A percentile compares a stretch with the other conserved stretches of the same genome.
Evolutionary conservation across 2,797 vertebrate genomes (phyloP).

Genomic region (Molossus alvarezi): DNA sequence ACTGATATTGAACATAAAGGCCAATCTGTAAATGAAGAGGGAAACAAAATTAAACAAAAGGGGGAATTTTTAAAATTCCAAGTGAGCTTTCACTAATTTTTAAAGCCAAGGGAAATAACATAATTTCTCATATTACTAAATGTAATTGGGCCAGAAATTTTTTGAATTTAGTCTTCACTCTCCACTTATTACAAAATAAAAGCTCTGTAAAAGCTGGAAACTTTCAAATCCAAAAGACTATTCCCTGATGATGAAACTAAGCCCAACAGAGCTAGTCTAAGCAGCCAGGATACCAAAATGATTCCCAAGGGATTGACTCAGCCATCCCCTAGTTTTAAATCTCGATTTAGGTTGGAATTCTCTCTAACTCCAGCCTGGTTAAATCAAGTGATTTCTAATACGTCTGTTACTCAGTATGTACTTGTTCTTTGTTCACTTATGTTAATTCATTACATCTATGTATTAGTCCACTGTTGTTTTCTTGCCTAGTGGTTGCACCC

Average conservation of each 20-base stretch:
- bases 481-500: background rate
- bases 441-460: background rate
- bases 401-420: background rate
- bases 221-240: slow-evolving; percentile 28
- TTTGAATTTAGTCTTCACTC: slow-evolving; percentile 47
- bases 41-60: slow-evolving; percentile 48
- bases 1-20: slow-evolving; percentile 43
- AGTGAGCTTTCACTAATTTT: slow-evolving; percentile 65
- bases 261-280: slow-evolving; percentile 12
- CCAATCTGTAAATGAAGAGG: slow-evolving; percentile 39
- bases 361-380: slow-evolving; percentile 28
- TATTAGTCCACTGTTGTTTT: background rate
- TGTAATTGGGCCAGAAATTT: slow-evolving; percentile 41
- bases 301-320: background rate
- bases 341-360: slow-evolving; percentile 39
- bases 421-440: slow-evolving; percentile 44
- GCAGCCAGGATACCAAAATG: background rate
- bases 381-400: slow-evolving; percentile 56
- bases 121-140: slow-evolving; percentile 54
- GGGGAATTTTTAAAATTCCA: slow-evolving; percentile 36
- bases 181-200: slow-evolving; percentile 54
- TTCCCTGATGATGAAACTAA: slow-evolving; percentile 15
- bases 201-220: slow-evolving; percentile 34
- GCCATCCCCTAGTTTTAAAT: slow-evolving; percentile 25
- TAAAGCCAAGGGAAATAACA: slow-evolving; percentile 64